Conservation (phyloP, 1,140 invertebrate species). For the Subanguina moxae region DNA sequence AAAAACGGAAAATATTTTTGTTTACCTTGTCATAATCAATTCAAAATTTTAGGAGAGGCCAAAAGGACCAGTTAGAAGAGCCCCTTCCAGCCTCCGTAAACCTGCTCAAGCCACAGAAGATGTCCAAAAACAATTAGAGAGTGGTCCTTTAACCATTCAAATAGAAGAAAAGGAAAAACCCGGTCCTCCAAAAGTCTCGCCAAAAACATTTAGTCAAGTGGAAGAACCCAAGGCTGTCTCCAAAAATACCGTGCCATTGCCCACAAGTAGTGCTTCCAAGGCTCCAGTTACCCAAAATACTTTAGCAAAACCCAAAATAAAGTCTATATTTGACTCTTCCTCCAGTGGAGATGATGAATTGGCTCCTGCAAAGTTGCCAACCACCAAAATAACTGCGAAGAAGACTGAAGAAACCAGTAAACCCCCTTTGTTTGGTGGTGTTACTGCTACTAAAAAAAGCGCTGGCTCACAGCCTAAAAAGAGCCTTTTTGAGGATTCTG, state of each 20-base stretch:
- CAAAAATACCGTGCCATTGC: not conserved
- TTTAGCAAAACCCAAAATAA: not conserved
- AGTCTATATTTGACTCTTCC: not conserved
- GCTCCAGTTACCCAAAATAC: not conserved
- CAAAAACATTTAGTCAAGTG: not conserved
- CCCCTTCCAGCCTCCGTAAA: not conserved
- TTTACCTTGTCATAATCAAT: not conserved
- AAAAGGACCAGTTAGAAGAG: not conserved
- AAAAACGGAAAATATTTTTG: not conserved
- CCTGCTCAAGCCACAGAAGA: not conserved
- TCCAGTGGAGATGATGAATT: not conserved
- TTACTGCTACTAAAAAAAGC: no score
- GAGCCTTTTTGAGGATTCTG: no score
- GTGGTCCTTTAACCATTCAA: not conserved
- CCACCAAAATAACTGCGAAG: no score
- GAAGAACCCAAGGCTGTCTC: not conserved
- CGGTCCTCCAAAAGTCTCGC: not conserved
- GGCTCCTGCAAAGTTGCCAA: not conserved
- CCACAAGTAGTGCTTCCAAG: not conserved
- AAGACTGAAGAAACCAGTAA: no score
- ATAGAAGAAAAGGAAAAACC: not conserved
- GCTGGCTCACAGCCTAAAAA: no score
- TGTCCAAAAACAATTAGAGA: not conserved
- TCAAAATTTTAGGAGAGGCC: not conserved
- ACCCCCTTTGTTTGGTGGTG: no score